A percentile compares a stretch with the other conserved stretches of the same genome.
phyloP scores from a whole-genome alignment of 2,888 invertebrate species.

The Machimus rusticus region DNA sequence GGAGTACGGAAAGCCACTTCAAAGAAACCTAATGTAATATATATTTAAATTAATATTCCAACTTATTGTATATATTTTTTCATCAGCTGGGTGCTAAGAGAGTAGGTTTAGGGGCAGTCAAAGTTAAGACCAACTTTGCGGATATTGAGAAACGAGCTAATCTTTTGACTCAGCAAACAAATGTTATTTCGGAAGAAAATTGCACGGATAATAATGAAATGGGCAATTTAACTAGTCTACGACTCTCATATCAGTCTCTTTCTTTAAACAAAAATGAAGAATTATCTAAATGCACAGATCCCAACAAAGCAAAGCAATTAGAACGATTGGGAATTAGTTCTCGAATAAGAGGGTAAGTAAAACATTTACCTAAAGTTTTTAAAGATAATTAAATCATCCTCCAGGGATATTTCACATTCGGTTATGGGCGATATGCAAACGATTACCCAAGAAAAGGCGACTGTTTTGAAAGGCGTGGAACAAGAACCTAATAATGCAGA shows the following conservation, averaged over 20 bases:
- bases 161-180: slow-evolving; percentile 78
- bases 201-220: slow-evolving; percentile 71
- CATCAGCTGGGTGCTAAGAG: slow-evolving; percentile 85
- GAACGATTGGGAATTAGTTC: slow-evolving; percentile 95
- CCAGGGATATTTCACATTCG: slow-evolving; percentile 80
- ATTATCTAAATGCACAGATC: slow-evolving; percentile 75
- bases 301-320: slow-evolving; percentile 84
- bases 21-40: slow-evolving; percentile 74
- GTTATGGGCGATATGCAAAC: slow-evolving; percentile 89
- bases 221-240: slow-evolving; percentile 72
- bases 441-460: slow-evolving; percentile 82
- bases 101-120: slow-evolving; percentile 91
- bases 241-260: slow-evolving; percentile 81
- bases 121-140: slow-evolving; percentile 92
- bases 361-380: not conserved
- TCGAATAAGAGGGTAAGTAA: slow-evolving; percentile 55
- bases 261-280: slow-evolving; percentile 73
- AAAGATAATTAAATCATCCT: not conserved
- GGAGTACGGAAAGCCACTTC: slow-evolving; percentile 73
- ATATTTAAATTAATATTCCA: not conserved
- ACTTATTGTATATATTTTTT: slow-evolving; percentile 37
- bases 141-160: slow-evolving; percentile 92
- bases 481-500: slow-evolving; percentile 53
- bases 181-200: slow-evolving; percentile 57
- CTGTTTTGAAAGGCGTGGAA: slow-evolving; percentile 63